These are phyloP conservation scores for Crypturellus undulatus DNA, from an alignment of 2,113 vertebrate species.

Conservation along the genomic window DNA sequence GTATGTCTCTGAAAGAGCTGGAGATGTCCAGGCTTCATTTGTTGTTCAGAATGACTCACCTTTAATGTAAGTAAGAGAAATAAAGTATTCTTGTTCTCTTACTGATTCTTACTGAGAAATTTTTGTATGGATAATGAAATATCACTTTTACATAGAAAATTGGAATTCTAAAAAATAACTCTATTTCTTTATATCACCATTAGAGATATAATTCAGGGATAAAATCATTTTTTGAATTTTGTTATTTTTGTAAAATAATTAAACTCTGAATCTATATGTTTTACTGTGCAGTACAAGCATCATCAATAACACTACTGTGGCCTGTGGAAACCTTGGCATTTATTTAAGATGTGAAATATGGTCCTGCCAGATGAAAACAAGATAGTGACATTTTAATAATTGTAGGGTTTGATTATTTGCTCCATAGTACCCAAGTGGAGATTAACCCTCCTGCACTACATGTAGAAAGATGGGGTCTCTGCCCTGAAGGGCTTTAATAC, in stretches of 20 bases:
- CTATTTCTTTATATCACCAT: accelerated
- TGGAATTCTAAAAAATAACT: neutral
- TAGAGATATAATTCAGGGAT: neutral
- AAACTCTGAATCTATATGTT: neutral
- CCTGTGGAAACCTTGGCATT: neutral
- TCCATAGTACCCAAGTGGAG: neutral
- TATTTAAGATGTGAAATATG: neutral
- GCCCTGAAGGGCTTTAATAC: neutral
- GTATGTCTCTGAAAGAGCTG: neutral
- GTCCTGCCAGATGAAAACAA: neutral
- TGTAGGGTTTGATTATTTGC: neutral
- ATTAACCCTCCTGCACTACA: neutral
- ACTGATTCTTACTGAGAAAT: neutral
- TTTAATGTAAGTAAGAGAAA: neutral
- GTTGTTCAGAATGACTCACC: neutral
- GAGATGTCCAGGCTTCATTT: neutral
- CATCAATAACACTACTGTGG: neutral
- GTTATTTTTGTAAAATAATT: neutral
- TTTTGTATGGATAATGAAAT: neutral
- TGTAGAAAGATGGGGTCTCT: neutral
- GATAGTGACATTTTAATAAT: neutral
- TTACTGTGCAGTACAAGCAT: neutral
- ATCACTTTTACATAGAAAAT: neutral
- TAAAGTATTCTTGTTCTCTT: neutral
- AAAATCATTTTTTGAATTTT: neutral